phyloP scores from a whole-genome alignment of 2,797 vertebrate genomes.

The Chelon labrosus region DNA sequence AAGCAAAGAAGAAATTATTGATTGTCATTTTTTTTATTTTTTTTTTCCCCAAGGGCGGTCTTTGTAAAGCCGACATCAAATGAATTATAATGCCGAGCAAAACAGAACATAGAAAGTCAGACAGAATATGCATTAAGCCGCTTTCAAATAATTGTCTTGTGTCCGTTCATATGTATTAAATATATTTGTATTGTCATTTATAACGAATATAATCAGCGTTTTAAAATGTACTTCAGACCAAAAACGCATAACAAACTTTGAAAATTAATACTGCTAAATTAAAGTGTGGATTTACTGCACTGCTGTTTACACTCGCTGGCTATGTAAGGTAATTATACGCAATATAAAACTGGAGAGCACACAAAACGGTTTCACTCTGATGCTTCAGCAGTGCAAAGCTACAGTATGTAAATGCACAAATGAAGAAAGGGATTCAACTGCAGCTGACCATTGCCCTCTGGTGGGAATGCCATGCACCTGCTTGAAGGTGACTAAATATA shows the following conservation, averaged over 20 bases:
- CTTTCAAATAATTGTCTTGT: conserved; percentile 34
- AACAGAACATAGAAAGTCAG: conserved; percentile 50
- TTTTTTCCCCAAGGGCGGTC: conserved; percentile 63
- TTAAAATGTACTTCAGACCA: conserved; percentile 10
- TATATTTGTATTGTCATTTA: not conserved
- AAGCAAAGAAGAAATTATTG: conserved; percentile 75
- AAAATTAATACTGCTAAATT: conserved; percentile 17
- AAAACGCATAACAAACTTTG: conserved; percentile 14
- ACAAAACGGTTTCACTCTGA: conserved; percentile 47
- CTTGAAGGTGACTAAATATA: conserved; percentile 46
- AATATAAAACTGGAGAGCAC: conserved; percentile 45
- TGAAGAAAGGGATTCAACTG: conserved; percentile 42
- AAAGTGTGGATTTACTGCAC: conserved; percentile 24
- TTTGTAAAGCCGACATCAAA: conserved; percentile 71
- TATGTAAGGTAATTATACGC: conserved; percentile 48
- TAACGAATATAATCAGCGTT: conserved; percentile 17
- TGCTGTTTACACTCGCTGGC: conserved; percentile 28
- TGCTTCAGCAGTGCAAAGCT: conserved; percentile 50
- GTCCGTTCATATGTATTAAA: not conserved
- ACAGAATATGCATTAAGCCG: conserved; percentile 40
- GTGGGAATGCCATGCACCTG: conserved; percentile 68
- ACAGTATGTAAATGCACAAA: conserved; percentile 29
- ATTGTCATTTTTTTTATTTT: conserved; percentile 52
- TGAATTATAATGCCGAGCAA: conserved; percentile 68
- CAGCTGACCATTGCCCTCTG: conserved; percentile 82